These are phyloP conservation scores for Ophioninae sp. DNA, from an alignment of 2,888 invertebrate species.

Conservation along the genomic window DNA sequence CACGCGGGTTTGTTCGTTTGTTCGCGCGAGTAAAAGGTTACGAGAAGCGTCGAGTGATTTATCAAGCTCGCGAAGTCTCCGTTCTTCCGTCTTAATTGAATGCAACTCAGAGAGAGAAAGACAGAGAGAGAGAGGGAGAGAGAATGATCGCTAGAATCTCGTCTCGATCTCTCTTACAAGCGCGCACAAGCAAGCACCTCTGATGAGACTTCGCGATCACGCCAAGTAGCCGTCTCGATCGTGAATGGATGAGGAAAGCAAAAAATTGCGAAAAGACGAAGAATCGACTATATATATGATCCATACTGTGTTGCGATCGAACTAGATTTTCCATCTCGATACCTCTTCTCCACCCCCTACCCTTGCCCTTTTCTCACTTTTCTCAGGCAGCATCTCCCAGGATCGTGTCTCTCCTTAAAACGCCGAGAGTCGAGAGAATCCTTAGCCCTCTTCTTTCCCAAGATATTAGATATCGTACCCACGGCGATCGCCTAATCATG, in stretches of 20 bases:
- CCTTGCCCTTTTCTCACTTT: conserved; percentile 3
- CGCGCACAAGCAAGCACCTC: conserved; percentile 28
- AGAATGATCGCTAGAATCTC: conserved; percentile 56
- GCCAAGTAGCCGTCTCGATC: conserved; percentile 58
- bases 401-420: conserved; percentile 29
- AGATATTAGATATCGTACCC: conserved; percentile 57
- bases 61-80: conserved; percentile 67
- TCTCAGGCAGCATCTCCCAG: conserved; percentile 29
- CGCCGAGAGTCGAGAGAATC: conserved; percentile 40
- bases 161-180: conserved; percentile 53
- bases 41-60: conserved; percentile 73
- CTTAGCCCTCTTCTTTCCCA: conserved; percentile 48
- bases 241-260: conserved; percentile 51
- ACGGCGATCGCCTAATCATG: conserved; percentile 30
- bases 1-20: conserved; percentile 66
- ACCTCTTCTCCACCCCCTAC: not conserved
- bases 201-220: conserved; percentile 63
- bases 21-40: conserved; percentile 75
- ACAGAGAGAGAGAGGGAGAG: conserved; percentile 12
- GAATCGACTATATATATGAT: conserved; percentile 8
- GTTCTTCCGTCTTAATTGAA: conserved; percentile 75
- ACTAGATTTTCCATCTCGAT: conserved; percentile 46
- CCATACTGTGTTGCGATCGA: conserved; percentile 38
- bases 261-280: conserved; percentile 31
- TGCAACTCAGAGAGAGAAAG: conserved; percentile 69